Conservation (phyloP, 2,113 vertebrate genomes). For the Cepphus grylle region DNA sequence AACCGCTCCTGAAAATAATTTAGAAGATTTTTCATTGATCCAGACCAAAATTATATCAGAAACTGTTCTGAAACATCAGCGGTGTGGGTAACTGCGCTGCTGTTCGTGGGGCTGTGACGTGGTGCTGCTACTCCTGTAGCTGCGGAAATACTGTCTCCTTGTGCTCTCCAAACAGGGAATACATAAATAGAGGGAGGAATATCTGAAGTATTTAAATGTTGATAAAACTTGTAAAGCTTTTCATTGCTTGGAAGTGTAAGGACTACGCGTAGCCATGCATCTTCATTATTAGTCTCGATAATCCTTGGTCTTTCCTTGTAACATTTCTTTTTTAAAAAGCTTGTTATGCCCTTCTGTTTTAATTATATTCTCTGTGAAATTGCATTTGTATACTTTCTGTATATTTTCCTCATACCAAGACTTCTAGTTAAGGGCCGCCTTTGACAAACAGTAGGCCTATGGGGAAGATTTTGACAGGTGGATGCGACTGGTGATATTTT, state of each 20-base stretch:
- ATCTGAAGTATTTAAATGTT: not conserved
- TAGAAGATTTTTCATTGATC: not conserved
- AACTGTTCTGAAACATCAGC: not conserved
- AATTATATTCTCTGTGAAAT: not conserved
- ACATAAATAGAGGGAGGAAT: not conserved
- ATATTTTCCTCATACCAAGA: not conserved
- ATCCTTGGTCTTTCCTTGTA: not conserved
- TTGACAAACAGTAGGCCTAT: not conserved
- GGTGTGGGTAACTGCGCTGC: accelerated
- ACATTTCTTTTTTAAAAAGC: not conserved
- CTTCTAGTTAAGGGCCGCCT: not conserved
- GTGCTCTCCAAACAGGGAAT: not conserved
- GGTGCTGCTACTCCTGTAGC: accelerated
- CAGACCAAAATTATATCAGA: not conserved
- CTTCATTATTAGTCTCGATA: not conserved
- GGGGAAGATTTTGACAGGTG: not conserved
- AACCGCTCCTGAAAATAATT: not conserved
- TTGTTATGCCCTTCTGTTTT: not conserved
- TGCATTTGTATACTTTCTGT: not conserved
- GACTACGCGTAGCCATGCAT: not conserved
- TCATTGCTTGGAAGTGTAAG: not conserved
- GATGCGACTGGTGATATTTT: not conserved
- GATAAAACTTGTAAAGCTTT: not conserved
- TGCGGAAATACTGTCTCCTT: not conserved
- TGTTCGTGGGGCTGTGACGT: not conserved